Percentiles rank a stretch among this genome's conserved stretches.
Conservation (phyloP, 2,113 vertebrate species). For the Megaptera novaeangliae region DNA sequence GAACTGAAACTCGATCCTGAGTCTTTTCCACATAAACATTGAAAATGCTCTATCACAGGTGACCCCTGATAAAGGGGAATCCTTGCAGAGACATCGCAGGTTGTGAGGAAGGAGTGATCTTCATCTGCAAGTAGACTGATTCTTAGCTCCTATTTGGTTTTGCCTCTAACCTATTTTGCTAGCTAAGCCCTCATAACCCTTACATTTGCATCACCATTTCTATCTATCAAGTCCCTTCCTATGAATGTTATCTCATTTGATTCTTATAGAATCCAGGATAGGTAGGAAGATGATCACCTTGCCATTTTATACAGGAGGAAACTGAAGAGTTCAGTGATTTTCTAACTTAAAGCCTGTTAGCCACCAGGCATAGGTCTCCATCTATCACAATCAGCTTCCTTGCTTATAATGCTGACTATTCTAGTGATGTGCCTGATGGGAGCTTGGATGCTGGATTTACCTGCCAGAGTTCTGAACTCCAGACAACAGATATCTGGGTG, state of each 20-base stretch:
- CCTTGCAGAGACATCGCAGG: not conserved
- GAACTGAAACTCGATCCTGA: not conserved
- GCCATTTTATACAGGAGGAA: not conserved
- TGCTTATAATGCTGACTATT: not conserved
- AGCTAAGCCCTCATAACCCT: not conserved
- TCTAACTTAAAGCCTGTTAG: not conserved
- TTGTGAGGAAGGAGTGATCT: not conserved
- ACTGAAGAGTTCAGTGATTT: not conserved
- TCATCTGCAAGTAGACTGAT: not conserved
- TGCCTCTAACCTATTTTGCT: not conserved
- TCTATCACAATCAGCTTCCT: not conserved
- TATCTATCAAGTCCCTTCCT: not conserved
- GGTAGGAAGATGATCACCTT: not conserved
- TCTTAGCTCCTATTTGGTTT: not conserved
- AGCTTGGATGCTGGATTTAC: not conserved
- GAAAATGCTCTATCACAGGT: not conserved
- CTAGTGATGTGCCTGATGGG: not conserved
- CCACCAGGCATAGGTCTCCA: not conserved
- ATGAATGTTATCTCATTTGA: not conserved
- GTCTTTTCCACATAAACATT: not conserved
- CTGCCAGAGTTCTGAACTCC: not conserved
- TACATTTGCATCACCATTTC: not conserved
- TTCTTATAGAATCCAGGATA: not conserved
- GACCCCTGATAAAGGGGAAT: not conserved
- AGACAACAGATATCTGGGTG: not conserved